phyloP scores from a whole-genome alignment of 2,888 invertebrate genomes.

The Troilus luridus region DNA sequence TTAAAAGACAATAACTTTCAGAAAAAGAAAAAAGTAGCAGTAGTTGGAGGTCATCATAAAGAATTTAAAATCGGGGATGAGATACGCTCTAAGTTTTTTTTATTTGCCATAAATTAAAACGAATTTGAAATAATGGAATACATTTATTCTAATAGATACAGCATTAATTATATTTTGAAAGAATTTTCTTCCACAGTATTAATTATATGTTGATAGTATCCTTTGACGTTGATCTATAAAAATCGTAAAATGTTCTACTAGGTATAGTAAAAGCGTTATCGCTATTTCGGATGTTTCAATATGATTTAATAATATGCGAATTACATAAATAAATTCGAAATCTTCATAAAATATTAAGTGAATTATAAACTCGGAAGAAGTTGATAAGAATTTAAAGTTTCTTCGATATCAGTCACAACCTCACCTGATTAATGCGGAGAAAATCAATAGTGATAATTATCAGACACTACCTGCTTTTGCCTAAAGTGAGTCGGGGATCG shows the following conservation, averaged over 20 bases:
- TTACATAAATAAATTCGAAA: too few species aligned
- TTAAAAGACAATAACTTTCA: too few species aligned
- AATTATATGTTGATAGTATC: too few species aligned
- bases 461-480: not conserved
- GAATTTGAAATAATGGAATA: not conserved
- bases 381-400: not conserved
- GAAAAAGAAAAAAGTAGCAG: too few species aligned
- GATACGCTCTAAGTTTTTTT: not conserved
- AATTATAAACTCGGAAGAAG: not conserved
- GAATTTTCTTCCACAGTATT: too few species aligned
- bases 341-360: too few species aligned
- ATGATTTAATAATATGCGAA: too few species aligned
- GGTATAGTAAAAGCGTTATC: not conserved
- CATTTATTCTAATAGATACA: not conserved
- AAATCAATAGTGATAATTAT: conserved; percentile 9
- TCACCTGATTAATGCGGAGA: conserved; percentile 3
- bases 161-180: too few species aligned
- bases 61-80: too few species aligned
- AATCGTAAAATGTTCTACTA: not conserved
- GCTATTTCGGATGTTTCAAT: too few species aligned
- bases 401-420: not conserved
- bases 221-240: too few species aligned
- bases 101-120: not conserved
- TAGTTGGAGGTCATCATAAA: too few species aligned
- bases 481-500: not conserved